Percentiles rank a stretch among this genome's conserved stretches.
phyloP scores from a whole-genome alignment of 2,888 invertebrate genomes.

The Pachydiplax longipennis region DNA sequence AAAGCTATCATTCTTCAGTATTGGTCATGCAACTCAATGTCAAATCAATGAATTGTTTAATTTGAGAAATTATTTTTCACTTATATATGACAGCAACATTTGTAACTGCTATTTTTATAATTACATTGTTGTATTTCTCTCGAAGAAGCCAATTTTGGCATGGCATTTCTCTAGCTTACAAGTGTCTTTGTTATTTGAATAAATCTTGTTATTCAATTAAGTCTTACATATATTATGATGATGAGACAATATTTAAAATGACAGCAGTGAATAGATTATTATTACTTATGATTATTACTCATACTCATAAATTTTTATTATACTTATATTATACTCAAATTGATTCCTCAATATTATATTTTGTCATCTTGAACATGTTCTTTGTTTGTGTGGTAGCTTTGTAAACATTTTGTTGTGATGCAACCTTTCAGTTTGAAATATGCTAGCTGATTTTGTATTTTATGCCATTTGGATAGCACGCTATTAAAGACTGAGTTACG shows the following conservation, averaged over 20 bases:
- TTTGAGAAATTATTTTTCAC: neutral
- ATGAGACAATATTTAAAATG: constrained; percentile 44
- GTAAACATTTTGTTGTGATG: constrained; percentile 15
- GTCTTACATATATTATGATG: constrained; percentile 25
- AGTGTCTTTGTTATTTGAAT: constrained; percentile 43
- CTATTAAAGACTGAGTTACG: constrained; percentile 41
- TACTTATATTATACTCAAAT: too few species aligned
- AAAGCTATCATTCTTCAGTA: neutral
- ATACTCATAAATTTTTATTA: too few species aligned
- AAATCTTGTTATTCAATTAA: constrained; percentile 40
- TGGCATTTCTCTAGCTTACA: constrained; percentile 25
- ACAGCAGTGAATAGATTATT: constrained; percentile 26
- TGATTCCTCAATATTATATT: neutral
- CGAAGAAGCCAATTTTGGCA: neutral
- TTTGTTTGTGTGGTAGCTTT: constrained; percentile 29
- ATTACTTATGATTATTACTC: too few species aligned
- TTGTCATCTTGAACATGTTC: constrained; percentile 35
- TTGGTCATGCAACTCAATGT: constrained; percentile 7
- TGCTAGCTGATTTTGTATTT: constrained; percentile 14
- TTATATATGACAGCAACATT: constrained; percentile 2
- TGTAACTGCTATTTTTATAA: constrained; percentile 36
- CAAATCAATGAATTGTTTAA: constrained; percentile 5
- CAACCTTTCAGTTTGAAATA: constrained; percentile 24
- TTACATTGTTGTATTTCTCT: constrained; percentile 30
- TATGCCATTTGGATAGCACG: constrained; percentile 30